Base-by-base conservation (phyloP, 2,888 invertebrate genomes). In the Hyalella azteca region DNA sequence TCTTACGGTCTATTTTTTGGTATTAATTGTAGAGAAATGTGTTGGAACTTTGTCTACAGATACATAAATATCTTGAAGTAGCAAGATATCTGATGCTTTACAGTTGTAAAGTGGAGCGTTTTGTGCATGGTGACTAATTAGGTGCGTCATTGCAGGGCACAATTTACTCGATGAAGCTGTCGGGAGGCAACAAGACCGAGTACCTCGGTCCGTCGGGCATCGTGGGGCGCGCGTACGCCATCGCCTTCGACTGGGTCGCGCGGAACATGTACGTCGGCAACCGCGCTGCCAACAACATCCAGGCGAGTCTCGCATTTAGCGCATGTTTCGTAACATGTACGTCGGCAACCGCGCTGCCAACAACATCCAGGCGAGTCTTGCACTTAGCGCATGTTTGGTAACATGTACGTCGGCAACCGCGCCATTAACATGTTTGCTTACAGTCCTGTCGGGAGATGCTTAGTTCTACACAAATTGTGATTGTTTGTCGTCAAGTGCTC, bases 181-280 rank as follows among this genome's bases (percentile, higher is more conserved):
- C 93, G 15, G 96, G 95, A 15, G 95, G 95, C 0, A 95, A 95
- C 86, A 92, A 92, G 86, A 93, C 93, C 0, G 93, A 93, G 86
- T 94, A 96, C 88, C 90, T 96, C 7, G 93, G 93, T n/a, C 91
- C 92, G 0, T 13, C 45, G 5, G 95, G 97, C n/a, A 91, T 97
- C 75, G 93, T 96, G 11, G 96, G 97, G 0, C 93, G 96, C 0
- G 95, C 97, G 0, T 94, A 94, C 48, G 92, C 95, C 0, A 91
- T 99, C 54, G 97, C 98, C 0, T 95, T 97, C 87, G 98, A 99
- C 88, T 98, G 98, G 98, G 90, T 98, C 32, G 97, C 98, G 3
- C 90, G 97, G 79, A 99, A 98, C 89, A 88, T 99, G 48, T 98
- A 94, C 88, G 93, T 98, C 88, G 96, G 95, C 39, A 98, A 97